Evolutionary conservation across 2,113 vertebrate species (phyloP).

Genomic region (Anarhynchus alexandrinus): DNA sequence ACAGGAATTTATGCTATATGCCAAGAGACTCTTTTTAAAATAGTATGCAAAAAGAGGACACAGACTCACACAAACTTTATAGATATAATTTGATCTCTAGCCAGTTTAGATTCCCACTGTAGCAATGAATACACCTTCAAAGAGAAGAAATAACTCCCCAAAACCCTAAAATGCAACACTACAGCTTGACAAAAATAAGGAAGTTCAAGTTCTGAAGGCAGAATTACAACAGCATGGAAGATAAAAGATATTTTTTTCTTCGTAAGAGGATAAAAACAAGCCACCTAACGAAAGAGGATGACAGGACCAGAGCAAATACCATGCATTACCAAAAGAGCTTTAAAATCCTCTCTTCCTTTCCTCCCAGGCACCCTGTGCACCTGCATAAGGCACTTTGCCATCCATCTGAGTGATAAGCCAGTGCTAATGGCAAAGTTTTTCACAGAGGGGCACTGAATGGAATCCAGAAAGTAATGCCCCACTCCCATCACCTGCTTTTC

Average conservation of each 20-base stretch:
- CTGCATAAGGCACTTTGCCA: background rate
- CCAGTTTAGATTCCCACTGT: background rate
- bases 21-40: background rate
- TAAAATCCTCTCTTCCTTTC: background rate
- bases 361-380: background rate
- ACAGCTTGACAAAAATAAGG: background rate
- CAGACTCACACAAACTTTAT: background rate
- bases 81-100: background rate
- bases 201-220: background rate
- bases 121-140: background rate
- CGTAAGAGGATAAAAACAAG: background rate
- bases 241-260: background rate
- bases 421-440: background rate
- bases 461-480: background rate
- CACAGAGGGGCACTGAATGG: background rate
- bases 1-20: background rate
- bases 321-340: background rate
- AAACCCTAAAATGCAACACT: background rate
- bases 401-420: background rate
- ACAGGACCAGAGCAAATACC: background rate
- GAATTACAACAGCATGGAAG: background rate
- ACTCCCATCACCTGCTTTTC: background rate
- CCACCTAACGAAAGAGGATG: background rate
- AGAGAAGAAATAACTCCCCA: background rate
- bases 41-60: background rate